A percentile compares a stretch with the other conserved stretches of the same genome.
These are phyloP conservation scores for Drosophila quadrilineata DNA, from an alignment of 1,140 invertebrate species.

Conservation along the genomic window DNA sequence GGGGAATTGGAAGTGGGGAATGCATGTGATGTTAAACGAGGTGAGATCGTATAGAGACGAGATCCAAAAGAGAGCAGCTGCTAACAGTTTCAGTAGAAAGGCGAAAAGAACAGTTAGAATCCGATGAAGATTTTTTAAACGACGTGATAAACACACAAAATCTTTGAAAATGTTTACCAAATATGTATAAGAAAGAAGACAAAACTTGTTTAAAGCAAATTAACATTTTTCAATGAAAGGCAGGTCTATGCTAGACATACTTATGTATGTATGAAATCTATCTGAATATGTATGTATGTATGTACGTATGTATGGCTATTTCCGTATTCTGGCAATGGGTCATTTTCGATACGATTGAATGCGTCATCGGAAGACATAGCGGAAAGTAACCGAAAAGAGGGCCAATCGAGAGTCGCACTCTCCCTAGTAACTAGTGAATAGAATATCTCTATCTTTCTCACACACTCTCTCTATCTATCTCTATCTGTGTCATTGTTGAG, in stretches of 20 bases:
- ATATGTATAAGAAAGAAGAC: neutral
- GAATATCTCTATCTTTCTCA: too few species aligned
- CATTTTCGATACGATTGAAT: slow-evolving; percentile 38
- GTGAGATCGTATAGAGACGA: neutral
- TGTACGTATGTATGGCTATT: slow-evolving; percentile 8
- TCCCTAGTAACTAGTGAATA: too few species aligned
- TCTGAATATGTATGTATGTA: slow-evolving; percentile 10
- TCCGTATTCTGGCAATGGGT: neutral
- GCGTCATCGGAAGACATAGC: too few species aligned
- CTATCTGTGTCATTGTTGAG: too few species aligned
- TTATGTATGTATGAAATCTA: slow-evolving; percentile 14
- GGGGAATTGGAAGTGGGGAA: too few species aligned
- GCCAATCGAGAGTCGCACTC: too few species aligned
- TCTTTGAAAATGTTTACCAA: neutral
- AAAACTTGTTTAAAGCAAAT: slow-evolving; percentile 48
- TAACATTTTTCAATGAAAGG: slow-evolving; percentile 62
- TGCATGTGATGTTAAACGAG: slow-evolving; percentile 8
- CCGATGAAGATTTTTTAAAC: slow-evolving; percentile 23
- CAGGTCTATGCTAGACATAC: slow-evolving; percentile 15
- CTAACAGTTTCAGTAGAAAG: slow-evolving; percentile 50
- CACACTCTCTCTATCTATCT: too few species aligned
- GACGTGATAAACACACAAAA: neutral
- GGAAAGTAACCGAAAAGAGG: too few species aligned
- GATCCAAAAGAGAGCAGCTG: neutral
- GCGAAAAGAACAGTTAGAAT: slow-evolving; percentile 73